Percentiles rank a stretch among this genome's conserved stretches.
These are phyloP conservation scores for Sylvicapra grimmia DNA, from an alignment of 2,113 vertebrate genomes.

Conservation along the genomic window DNA sequence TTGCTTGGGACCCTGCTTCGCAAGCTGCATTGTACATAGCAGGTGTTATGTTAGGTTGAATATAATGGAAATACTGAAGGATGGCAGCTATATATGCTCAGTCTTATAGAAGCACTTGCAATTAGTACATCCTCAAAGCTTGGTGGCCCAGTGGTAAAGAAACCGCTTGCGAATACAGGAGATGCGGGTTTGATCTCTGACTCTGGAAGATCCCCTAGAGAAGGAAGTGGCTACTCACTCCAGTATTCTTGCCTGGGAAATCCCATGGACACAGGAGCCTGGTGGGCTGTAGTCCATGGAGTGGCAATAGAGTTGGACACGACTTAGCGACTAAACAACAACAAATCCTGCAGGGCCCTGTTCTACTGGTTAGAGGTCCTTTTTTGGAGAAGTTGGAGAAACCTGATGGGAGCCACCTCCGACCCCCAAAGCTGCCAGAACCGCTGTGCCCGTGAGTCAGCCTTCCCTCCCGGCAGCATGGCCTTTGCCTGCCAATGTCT, in stretches of 20 bases:
- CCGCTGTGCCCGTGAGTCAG: neutral
- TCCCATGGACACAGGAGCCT: neutral
- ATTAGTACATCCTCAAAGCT: neutral
- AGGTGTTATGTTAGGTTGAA: neutral
- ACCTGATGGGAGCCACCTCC: neutral
- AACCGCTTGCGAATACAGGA: fast-evolving
- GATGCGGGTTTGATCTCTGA: neutral
- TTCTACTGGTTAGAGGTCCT: neutral
- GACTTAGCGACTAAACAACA: neutral
- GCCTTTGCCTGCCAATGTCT: neutral
- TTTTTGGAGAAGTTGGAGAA: neutral
- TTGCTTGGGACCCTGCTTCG: neutral
- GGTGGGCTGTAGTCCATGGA: neutral
- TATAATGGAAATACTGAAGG: neutral
- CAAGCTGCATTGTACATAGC: neutral
- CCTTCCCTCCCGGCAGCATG: neutral
- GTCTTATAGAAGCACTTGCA: neutral
- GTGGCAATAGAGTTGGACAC: neutral
- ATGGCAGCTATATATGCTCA: neutral
- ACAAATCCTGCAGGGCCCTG: neutral
- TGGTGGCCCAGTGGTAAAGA: neutral
- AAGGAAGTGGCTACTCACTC: neutral
- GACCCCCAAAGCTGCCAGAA: neutral
- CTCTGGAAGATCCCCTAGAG: neutral
- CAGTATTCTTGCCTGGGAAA: neutral